Percentiles rank a stretch among this genome's conserved stretches.
Evolutionary conservation across 2,888 invertebrate genomes (phyloP).

Genomic region (Helleia helle): DNA sequence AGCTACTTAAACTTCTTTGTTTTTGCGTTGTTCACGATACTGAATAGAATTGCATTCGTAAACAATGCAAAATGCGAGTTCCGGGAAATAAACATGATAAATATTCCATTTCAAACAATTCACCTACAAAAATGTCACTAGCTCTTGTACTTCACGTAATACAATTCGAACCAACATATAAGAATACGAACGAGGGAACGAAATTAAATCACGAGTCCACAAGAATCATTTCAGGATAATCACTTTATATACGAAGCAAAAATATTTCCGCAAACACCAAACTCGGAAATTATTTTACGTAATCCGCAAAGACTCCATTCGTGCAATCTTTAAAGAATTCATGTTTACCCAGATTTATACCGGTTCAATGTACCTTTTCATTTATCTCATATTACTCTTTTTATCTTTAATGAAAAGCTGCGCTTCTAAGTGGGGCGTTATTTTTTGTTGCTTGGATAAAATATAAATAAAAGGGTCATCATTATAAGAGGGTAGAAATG

Average conservation of each 20-base stretch:
- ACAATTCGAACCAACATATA: neutral
- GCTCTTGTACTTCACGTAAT: too few relatives aligned
- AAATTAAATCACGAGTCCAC: conserved; percentile 4
- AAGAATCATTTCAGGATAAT: conserved; percentile 2
- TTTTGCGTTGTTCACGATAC: too few relatives aligned
- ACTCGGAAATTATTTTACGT: conserved; percentile 42
- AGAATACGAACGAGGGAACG: neutral
- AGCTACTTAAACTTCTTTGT: too few relatives aligned
- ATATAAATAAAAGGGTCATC: too few relatives aligned
- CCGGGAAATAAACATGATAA: too few relatives aligned
- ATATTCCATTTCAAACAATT: too few relatives aligned
- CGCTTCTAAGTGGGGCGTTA: neutral
- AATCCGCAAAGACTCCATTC: conserved; percentile 28
- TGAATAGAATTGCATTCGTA: too few relatives aligned
- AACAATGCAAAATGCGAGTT: too few relatives aligned
- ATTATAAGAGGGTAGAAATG: too few relatives aligned
- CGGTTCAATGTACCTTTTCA: neutral
- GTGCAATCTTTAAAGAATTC: neutral
- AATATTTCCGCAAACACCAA: conserved; percentile 20
- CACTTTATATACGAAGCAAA: conserved; percentile 8
- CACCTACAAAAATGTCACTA: too few relatives aligned
- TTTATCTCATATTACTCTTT: neutral
- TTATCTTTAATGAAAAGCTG: neutral
- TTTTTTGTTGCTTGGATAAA: too few relatives aligned
- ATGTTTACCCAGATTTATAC: neutral